Percentiles rank a stretch among this genome's conserved stretches.
Conservation (phyloP, 2,797 vertebrate genomes). For the Uromys caudimaculatus region DNA sequence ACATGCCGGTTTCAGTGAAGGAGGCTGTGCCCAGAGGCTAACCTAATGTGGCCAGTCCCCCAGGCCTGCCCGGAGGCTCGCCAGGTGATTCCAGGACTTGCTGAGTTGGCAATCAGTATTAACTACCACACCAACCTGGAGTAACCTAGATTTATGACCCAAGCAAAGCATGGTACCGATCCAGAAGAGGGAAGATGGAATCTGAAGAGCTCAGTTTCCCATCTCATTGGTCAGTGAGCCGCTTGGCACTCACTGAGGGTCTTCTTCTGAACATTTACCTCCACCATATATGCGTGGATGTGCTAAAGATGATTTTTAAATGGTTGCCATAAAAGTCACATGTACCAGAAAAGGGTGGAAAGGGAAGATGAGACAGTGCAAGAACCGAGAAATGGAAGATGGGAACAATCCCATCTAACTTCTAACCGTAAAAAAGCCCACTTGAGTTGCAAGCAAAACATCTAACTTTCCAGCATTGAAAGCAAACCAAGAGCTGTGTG, state of each 20-base stretch:
- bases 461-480: neutral
- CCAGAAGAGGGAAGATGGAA: neutral
- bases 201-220: neutral
- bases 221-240: neutral
- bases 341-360: neutral
- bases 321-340: neutral
- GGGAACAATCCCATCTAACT: neutral
- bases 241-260: neutral
- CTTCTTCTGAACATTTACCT: neutral
- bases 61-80: neutral
- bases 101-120: neutral
- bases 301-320: neutral
- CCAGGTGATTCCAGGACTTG: neutral
- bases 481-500: neutral
- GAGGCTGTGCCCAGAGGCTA: neutral
- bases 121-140: neutral
- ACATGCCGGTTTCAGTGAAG: neutral
- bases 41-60: neutral
- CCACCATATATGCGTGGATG: neutral
- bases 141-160: neutral
- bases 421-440: neutral
- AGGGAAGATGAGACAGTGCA: fast-evolving
- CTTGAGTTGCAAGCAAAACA: neutral
- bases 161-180: neutral
- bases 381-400: neutral